Evolutionary conservation across 2,888 invertebrate genomes (phyloP).

Genomic region (Saturnia pavonia): DNA sequence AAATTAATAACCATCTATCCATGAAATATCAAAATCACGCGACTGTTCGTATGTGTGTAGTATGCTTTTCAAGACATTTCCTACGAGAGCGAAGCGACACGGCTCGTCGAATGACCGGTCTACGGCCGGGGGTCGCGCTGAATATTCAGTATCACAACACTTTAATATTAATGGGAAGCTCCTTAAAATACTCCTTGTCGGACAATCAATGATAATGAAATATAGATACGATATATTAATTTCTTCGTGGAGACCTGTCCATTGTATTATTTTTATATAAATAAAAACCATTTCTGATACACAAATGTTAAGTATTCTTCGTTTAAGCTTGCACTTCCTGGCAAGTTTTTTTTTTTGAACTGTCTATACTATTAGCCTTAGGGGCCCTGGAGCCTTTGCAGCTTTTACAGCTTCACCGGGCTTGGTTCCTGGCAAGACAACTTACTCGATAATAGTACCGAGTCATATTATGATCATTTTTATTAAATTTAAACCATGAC

Average conservation of each 20-base stretch:
- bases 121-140: conserved; percentile 66
- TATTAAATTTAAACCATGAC: neutral
- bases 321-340: neutral
- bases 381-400: too few species aligned
- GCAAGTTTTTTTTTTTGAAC: too few species aligned
- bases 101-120: conserved; percentile 63
- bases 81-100: conserved; percentile 8
- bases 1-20: neutral
- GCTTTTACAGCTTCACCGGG: too few species aligned
- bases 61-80: conserved; percentile 4
- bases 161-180: conserved; percentile 70
- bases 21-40: conserved; percentile 1
- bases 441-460: neutral
- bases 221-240: conserved; percentile 43
- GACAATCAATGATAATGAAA: conserved; percentile 64
- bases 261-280: conserved; percentile 28
- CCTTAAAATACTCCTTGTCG: conserved; percentile 62
- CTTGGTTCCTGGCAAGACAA: neutral
- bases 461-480: neutral
- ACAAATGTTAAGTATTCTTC: too few species aligned
- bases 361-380: too few species aligned
- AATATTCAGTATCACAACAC: conserved; percentile 63
- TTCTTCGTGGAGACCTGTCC: conserved; percentile 49
- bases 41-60: conserved; percentile 25
- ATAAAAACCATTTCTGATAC: neutral